These are phyloP conservation scores for Xyrauchen texanus DNA, from an alignment of 2,113 vertebrate species.

Conservation along the genomic window DNA sequence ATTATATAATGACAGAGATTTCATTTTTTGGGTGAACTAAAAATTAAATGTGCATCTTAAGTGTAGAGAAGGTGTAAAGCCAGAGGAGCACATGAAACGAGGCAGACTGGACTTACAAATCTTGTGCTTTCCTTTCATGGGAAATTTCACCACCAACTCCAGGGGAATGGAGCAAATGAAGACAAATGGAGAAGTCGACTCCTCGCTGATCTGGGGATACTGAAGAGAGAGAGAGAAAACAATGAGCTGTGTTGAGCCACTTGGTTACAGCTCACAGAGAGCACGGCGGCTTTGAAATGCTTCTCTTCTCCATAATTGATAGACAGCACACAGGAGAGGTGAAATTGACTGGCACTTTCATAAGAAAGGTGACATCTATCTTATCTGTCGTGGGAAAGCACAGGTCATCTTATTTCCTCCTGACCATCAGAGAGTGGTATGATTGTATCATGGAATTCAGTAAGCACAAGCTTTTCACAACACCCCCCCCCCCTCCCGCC, in stretches of 20 bases:
- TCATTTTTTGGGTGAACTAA: too few species aligned
- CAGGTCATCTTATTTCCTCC: slow-evolving; percentile 77
- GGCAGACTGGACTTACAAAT: slow-evolving; percentile 88
- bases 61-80: too few species aligned
- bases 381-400: slow-evolving; percentile 71
- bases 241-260: slow-evolving; percentile 31
- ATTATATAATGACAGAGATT: too few species aligned
- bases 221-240: slow-evolving; percentile 61
- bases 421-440: slow-evolving; percentile 72
- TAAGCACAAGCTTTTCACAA: slow-evolving; percentile 72
- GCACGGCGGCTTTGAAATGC: slow-evolving; percentile 40
- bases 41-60: too few species aligned
- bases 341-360: slow-evolving; percentile 75
- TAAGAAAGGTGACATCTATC: slow-evolving; percentile 80
- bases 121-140: slow-evolving; percentile 97
- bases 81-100: slow-evolving; percentile 37
- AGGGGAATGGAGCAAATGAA: slow-evolving; percentile 93
- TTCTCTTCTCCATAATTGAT: slow-evolving; percentile 66
- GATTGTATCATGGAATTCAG: slow-evolving; percentile 74
- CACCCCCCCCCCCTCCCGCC: slow-evolving; percentile 2
- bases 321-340: slow-evolving; percentile 69
- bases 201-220: slow-evolving; percentile 86
- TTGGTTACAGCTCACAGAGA: slow-evolving; percentile 24
- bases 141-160: slow-evolving; percentile 97
- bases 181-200: slow-evolving; percentile 93